Evolutionary conservation across 2,888 invertebrate genomes (phyloP).

Genomic region (Sarcophaga carnaria): DNA sequence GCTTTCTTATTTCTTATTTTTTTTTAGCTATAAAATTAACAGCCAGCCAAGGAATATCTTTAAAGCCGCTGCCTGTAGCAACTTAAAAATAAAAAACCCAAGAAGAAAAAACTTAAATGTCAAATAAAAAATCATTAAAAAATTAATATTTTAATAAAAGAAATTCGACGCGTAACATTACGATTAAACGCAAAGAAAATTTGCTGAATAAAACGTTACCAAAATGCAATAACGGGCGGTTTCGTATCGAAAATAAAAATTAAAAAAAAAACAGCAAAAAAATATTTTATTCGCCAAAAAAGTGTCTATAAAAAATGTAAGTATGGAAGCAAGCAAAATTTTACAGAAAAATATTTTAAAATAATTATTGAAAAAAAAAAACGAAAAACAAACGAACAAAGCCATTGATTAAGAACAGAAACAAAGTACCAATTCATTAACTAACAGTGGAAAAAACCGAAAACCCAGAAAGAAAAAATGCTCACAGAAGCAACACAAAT

Average conservation of each 20-base stretch:
- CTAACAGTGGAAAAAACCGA: conserved; percentile 57
- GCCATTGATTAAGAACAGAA: conserved; percentile 4
- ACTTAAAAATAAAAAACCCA: too few relatives aligned
- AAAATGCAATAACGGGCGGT: conserved; percentile 46
- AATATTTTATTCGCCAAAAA: not conserved
- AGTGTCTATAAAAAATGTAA: not conserved
- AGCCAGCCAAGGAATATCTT: conserved; percentile 10
- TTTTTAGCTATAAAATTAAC: conserved; percentile 42
- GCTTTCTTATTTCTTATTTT: not conserved
- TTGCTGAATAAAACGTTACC: conserved; percentile 10
- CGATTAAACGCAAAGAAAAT: conserved; percentile 5
- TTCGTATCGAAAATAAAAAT: not conserved
- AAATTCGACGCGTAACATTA: conserved; percentile 31
- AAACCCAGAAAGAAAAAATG: conserved; percentile 31
- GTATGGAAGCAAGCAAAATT: not conserved
- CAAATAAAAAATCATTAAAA: not conserved
- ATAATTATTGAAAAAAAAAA: not conserved
- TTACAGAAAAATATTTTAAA: not conserved
- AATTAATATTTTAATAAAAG: not conserved
- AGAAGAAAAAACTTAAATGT: too few relatives aligned
- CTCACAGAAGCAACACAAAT: conserved; percentile 25
- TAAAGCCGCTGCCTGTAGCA: too few relatives aligned
- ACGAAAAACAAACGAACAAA: not conserved
- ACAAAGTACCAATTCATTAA: conserved; percentile 2
- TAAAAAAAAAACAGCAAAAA: not conserved